Evolutionary conservation across 2,888 invertebrate species (phyloP), one percentile per base, ranked within the genome.

Genomic region (Orthosia gothica): DNA sequence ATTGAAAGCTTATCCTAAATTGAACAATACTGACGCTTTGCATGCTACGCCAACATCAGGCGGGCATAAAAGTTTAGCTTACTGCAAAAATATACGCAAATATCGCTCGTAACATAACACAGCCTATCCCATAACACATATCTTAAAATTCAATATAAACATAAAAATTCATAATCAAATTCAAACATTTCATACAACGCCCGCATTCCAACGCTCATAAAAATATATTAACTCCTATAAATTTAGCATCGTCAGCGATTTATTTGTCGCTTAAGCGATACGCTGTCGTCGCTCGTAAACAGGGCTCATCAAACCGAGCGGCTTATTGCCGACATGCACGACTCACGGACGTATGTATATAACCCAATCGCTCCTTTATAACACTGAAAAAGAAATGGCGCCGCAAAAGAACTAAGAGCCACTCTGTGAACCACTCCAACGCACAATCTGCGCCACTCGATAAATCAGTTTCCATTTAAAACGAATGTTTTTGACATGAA

Each of bases 181-280:
- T 89, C 89, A 84, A 91, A 89, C 89, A 90, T 91, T 91, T 88
- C 88, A 89, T 89, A 90, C 89, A 89, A 88, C 91, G 88, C 86
- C 87, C 88, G 89, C 89, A 80, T 88, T 89, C 89, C 91, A 83
- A 87, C 90, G 64, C 68, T 61, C 91, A 93, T 95, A 94, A 94
- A 95, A 94, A 94, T 94, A 94, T 94, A 94, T 94, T 94, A 94
- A 93, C 92, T 93, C 91, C 90, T 91, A 95, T 94, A 94, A 95
- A 94, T 94, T 94, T 92, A 90, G 92, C 93, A 92, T 93, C 93
- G 93, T 92, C 93, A 93, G 93, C 94, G 93, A 94, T 95, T 95
- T 95, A 95, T 95, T 93, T 92, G 86, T 91, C 91, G 91, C 92
- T 93, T 90, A 91, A 92, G 89, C 92, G 94, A 93, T 94, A 94